A percentile compares a stretch with the other conserved stretches of the same genome.
Evolutionary conservation across 2,888 invertebrate species (phyloP).

Genomic region (Oasisia sp.): DNA sequence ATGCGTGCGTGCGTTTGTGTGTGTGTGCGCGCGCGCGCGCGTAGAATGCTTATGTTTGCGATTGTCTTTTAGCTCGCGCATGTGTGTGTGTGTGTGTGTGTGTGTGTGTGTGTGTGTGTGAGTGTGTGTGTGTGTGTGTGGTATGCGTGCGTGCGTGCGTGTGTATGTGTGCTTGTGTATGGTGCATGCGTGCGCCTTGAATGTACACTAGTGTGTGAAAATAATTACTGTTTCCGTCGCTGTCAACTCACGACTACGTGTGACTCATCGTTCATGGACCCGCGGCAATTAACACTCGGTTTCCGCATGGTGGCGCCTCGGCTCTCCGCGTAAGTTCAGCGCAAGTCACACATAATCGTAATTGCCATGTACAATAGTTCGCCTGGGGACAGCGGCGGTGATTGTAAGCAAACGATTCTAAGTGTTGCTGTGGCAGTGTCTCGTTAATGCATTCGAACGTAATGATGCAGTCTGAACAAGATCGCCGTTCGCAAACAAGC

Average conservation of each 20-base stretch:
- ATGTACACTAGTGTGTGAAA: no score
- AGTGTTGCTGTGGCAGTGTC: not conserved
- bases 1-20: not conserved
- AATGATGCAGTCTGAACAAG: not conserved
- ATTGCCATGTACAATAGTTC: not conserved
- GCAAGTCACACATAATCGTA: not conserved
- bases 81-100: not conserved
- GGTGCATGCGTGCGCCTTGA: not conserved
- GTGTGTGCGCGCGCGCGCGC: not conserved
- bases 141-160: no score
- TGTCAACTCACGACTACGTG: not conserved
- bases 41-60: no score
- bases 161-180: no score
- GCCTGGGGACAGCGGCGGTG: not conserved
- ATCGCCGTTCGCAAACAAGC: not conserved
- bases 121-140: no score
- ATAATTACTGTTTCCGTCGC: not conserved
- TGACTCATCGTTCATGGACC: not conserved
- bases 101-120: not conserved
- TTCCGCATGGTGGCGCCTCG: not conserved
- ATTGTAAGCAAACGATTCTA: not conserved
- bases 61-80: no score
- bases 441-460: constrained; percentile 3
- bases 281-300: not conserved
- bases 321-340: not conserved